Evolutionary conservation across 2,113 vertebrate species (phyloP), one percentile per base, ranked within the genome.

Genomic region (Dipodomys spectabilis): DNA sequence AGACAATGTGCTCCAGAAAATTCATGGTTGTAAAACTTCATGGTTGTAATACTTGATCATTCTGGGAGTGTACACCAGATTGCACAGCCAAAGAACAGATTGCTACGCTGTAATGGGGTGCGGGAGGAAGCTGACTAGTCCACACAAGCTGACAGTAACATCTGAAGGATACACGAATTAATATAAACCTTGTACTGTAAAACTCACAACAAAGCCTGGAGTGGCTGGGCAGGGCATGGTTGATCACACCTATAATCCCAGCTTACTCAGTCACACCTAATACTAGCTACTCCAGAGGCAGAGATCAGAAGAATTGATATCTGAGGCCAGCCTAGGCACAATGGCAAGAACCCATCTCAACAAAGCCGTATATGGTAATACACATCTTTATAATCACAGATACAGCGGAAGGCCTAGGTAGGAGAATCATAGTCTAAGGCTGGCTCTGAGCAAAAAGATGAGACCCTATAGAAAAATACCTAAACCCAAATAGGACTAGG

Each of bases 121-220:
- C 39, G 67, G 15, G 25, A 25, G 57, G 86, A 45, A 73, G 25
- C 25, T 18, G 32, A 44, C 57, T 79, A 60, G 69, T 78, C 45
- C 84, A 78, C 16, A 83, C 18, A 80, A 67, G 73, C 32, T 75
- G 79, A 87, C 6, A 64, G 16, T 83, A 74, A 62, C 62, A 77
- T 75, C 18, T n/a, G 81, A 65, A 94, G 89, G 28, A 91, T 18
- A 62, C 15, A 44, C 16, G 53, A 82, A 78, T 32, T 82, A 83
- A 12, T 15, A 45, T 86, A 79, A 86, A 62, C 69, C 22, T 72
- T 85, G n/a, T 9, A 22, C 71, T 72, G 23, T 77, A 81, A 67
- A 85, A 39, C 45, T 71, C 30, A 67, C 10, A 90, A 23, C 57
- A 91, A 71, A 92, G 73, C 72, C 19, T 83, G 7, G 7, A 92